Conservation (phyloP, 2,888 invertebrate species). For the Platynereis dumerilii region DNA sequence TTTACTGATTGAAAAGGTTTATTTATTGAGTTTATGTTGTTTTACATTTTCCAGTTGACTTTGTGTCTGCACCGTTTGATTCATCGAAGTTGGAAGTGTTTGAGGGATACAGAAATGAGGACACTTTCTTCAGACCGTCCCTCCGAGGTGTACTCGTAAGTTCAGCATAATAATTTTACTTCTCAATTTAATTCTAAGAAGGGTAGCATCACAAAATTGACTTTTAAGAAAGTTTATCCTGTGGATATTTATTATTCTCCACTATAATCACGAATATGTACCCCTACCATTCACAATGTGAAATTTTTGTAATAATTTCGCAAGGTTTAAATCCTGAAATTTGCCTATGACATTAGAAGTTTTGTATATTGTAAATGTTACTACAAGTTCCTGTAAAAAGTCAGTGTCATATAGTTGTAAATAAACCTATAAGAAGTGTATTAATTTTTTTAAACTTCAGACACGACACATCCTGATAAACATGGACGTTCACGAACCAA, state of each 20-base stretch:
- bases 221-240: too few species aligned
- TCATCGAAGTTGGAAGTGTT: constrained; percentile 53
- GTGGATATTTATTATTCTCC: background rate
- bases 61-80: constrained; percentile 53
- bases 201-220: too few species aligned
- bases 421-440: too few species aligned
- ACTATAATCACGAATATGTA: too few species aligned
- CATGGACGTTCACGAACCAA: constrained; percentile 47
- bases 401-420: too few species aligned
- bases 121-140: constrained; percentile 59
- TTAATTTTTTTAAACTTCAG: constrained; percentile 44
- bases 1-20: too few species aligned
- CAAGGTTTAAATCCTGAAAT: too few species aligned
- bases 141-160: constrained; percentile 58
- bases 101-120: constrained; percentile 54
- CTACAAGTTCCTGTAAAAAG: background rate
- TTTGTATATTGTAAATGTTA: background rate
- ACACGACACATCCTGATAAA: constrained; percentile 58
- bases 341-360: too few species aligned
- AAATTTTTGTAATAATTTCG: too few species aligned
- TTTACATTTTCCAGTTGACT: constrained; percentile 44
- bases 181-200: background rate
- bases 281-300: too few species aligned
- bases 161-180: constrained; percentile 18
- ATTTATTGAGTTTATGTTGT: constrained; percentile 5